These are phyloP conservation scores for Clunio marinus DNA, from an alignment of 2,888 invertebrate species.

Conservation along the genomic window DNA sequence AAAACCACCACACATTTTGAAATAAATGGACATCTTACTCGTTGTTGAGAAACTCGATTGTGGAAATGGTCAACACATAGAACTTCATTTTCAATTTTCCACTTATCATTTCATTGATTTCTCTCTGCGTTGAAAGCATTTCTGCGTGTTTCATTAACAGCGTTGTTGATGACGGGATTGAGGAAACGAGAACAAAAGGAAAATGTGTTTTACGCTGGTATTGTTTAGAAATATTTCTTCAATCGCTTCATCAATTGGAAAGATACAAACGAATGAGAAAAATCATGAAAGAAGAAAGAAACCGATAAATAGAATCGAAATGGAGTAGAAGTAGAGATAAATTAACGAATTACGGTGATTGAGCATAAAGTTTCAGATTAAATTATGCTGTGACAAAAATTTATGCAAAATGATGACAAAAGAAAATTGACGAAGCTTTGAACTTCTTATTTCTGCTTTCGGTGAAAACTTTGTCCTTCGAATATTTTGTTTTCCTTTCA, in stretches of 20 bases:
- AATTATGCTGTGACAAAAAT: constrained; percentile 8
- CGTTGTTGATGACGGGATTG: neutral
- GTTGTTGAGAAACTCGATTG: neutral
- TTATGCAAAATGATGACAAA: constrained; percentile 15
- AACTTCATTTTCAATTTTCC: constrained; percentile 18
- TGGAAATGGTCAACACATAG: neutral
- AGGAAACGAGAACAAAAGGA: neutral
- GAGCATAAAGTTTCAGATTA: constrained; percentile 26
- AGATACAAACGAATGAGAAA: too few relatives aligned
- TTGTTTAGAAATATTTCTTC: neutral
- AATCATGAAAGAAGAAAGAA: constrained; percentile 2
- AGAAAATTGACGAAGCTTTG: constrained; percentile 1
- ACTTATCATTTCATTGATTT: constrained; percentile 7
- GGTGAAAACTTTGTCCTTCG: neutral
- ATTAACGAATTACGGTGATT: constrained; percentile 16
- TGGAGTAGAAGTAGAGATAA: neutral
- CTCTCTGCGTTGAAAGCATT: neutral
- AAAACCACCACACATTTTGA: neutral
- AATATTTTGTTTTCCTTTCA: neutral
- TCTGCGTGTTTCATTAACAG: neutral
- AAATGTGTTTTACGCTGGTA: too few relatives aligned
- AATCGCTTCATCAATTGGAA: neutral
- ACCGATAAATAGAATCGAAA: neutral
- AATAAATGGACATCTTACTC: neutral
- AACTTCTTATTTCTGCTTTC: neutral